Conservation (phyloP, 2,113 vertebrate genomes). For the Gnathonemus echidnorhynchus region DNA sequence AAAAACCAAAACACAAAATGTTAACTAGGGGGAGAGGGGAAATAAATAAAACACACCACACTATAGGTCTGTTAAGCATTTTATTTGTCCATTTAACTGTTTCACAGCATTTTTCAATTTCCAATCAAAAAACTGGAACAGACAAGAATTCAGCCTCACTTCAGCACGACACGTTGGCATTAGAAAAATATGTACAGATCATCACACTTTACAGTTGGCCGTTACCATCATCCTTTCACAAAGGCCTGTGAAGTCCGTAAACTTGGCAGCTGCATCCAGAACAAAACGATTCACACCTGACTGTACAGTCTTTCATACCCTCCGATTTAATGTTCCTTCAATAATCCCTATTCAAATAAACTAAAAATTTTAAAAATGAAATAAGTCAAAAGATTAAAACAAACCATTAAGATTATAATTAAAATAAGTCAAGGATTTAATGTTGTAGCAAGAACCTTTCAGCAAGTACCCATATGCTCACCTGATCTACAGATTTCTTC, state of each 20-base stretch:
- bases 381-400: not conserved
- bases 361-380: not conserved
- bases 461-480: not conserved
- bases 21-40: not conserved
- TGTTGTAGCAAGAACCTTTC: not conserved
- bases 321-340: not conserved
- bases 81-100: slow-evolving; percentile 38
- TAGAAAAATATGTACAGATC: slow-evolving; percentile 36
- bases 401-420: not conserved
- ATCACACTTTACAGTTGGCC: slow-evolving; percentile 1
- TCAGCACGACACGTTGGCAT: slow-evolving; percentile 31
- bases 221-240: not conserved
- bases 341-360: not conserved
- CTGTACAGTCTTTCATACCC: not conserved
- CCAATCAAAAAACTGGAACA: slow-evolving; percentile 12
- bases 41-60: not conserved
- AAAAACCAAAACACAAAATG: slow-evolving; percentile 4
- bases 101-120: slow-evolving; percentile 34
- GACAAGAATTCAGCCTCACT: slow-evolving; percentile 26
- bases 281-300: not conserved
- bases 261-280: not conserved
- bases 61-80: slow-evolving; percentile 13
- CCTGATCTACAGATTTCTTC: not conserved
- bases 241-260: not conserved
- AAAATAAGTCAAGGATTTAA: not conserved